phyloP scores from a whole-genome alignment of 1,140 invertebrate species.

The Asobara japonica region DNA sequence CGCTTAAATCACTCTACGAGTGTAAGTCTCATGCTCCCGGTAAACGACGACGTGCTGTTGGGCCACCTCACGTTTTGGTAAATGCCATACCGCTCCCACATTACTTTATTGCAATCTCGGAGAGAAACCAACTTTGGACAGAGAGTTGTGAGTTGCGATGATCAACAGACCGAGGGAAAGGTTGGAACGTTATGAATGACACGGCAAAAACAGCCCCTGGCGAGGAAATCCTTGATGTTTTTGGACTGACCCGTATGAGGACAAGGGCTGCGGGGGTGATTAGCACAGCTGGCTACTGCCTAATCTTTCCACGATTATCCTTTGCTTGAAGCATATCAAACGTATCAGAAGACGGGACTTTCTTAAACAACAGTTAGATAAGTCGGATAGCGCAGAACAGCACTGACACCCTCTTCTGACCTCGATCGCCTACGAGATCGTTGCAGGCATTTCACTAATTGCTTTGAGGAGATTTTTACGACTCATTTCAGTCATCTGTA shows the following conservation, averaged over 20 bases:
- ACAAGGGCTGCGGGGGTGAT: not conserved
- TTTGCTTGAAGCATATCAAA: not conserved
- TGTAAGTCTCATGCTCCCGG: slow-evolving; percentile 34
- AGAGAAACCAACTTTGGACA: not conserved
- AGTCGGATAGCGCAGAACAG: slow-evolving; percentile 46
- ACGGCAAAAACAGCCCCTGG: slow-evolving; percentile 43
- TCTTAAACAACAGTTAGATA: slow-evolving; percentile 16
- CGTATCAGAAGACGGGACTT: not conserved
- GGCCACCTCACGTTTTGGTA: slow-evolving; percentile 1
- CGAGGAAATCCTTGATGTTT: slow-evolving; percentile 34
- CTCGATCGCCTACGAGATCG: slow-evolving; percentile 51
- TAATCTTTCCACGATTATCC: slow-evolving; percentile 58
- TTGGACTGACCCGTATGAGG: slow-evolving; percentile 36
- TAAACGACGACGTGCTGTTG: slow-evolving; percentile 10
- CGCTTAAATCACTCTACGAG: slow-evolving; percentile 60
- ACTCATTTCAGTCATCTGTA: not conserved
- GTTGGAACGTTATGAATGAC: slow-evolving; percentile 56
- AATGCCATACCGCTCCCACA: not conserved
- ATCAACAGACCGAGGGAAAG: slow-evolving; percentile 42
- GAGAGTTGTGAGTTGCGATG: slow-evolving; percentile 17
- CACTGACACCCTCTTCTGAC: slow-evolving; percentile 57
- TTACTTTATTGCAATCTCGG: slow-evolving; percentile 29
- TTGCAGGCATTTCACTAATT: slow-evolving; percentile 58
- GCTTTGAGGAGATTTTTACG: not conserved
- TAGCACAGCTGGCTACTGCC: slow-evolving; percentile 51